Conservation (phyloP, 2,888 invertebrate genomes). For the Schizotus pectinicornis region DNA sequence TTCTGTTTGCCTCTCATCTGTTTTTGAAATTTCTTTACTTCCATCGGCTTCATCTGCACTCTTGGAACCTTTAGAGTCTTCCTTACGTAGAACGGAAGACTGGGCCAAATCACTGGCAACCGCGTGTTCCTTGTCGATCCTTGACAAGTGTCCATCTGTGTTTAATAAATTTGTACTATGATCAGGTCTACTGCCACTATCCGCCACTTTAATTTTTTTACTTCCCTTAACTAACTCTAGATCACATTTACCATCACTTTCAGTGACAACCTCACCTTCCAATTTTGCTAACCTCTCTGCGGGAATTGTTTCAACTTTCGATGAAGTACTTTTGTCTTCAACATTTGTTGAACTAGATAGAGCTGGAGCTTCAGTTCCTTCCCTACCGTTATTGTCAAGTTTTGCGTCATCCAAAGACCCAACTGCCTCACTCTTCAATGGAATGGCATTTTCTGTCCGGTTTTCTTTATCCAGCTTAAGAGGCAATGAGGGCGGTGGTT, state of each 20-base stretch:
- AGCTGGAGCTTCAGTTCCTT: slow-evolving; percentile 3
- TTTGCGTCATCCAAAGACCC: not conserved
- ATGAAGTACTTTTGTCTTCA: too few relatives aligned
- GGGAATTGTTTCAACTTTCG: too few relatives aligned
- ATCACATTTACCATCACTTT: not conserved
- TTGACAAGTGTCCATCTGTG: too few relatives aligned
- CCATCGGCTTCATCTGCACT: slow-evolving; percentile 4
- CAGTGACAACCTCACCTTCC: slow-evolving; percentile 1
- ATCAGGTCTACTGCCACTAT: too few relatives aligned
- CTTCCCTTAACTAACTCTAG: too few relatives aligned
- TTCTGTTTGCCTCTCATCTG: not conserved
- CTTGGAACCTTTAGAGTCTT: not conserved
- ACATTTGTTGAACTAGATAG: not conserved
- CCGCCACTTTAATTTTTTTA: too few relatives aligned
- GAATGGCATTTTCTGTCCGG: slow-evolving; percentile 2
- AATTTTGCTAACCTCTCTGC: slow-evolving; percentile 1
- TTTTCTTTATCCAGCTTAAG: not conserved
- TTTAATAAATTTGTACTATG: too few relatives aligned
- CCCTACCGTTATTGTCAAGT: not conserved
- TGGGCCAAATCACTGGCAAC: too few relatives aligned
- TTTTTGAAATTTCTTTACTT: slow-evolving; percentile 6
- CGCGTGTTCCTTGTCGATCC: not conserved
- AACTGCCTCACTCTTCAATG: not conserved
- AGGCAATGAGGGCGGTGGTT: too few relatives aligned
- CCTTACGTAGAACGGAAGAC: too few relatives aligned